Evolutionary conservation across 2,113 vertebrate species (phyloP).

Genomic region (Cettia cetti): DNA sequence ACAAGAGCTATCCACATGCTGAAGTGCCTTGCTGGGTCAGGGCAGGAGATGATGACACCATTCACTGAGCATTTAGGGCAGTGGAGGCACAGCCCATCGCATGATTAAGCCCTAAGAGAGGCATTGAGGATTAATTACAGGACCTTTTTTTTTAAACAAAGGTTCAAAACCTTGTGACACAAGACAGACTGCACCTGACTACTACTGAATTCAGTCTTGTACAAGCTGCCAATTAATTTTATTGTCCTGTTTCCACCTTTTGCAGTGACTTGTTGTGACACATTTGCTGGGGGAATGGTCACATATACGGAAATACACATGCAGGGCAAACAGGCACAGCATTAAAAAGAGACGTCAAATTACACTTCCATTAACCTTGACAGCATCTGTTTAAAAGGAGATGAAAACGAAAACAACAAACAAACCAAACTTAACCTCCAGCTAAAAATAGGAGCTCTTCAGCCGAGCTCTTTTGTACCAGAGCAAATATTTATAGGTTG

Average conservation of each 20-base stretch:
- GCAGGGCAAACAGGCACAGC: background rate
- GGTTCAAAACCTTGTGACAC: background rate
- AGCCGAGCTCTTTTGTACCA: background rate
- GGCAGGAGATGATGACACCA: background rate
- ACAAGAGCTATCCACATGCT: background rate
- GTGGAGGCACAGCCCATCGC: background rate
- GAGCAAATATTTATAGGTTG: background rate
- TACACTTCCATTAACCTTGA: slow-evolving; percentile 22
- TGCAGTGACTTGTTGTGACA: background rate
- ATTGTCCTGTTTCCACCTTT: background rate
- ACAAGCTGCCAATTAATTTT: background rate
- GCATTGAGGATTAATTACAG: background rate
- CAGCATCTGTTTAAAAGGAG: background rate
- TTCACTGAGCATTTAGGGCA: slow-evolving; percentile 36
- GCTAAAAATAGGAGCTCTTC: slow-evolving; percentile 27
- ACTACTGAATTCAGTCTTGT: background rate
- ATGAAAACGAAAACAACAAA: background rate
- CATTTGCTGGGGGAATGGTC: background rate
- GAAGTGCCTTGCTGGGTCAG: background rate
- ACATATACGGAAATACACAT: background rate
- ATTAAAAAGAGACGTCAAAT: background rate
- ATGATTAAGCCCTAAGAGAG: background rate
- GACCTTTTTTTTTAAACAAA: background rate
- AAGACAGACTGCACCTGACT: background rate
- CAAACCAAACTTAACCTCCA: slow-evolving; percentile 1